These are phyloP conservation scores for Gerris lacustris DNA, from an alignment of 2,888 invertebrate species.

Conservation along the genomic window DNA sequence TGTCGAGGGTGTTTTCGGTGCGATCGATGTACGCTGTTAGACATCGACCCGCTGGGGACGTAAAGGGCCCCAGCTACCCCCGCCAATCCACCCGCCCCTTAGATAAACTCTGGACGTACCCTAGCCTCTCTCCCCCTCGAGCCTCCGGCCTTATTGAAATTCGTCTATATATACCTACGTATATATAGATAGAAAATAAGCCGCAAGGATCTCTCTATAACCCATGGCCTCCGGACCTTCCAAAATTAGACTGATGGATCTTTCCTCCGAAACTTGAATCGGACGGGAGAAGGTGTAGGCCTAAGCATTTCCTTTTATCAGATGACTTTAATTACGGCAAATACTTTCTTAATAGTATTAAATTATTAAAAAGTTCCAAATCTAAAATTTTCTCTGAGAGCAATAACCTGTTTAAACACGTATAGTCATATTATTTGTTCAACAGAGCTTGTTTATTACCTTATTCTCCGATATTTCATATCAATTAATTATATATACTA, in stretches of 20 bases:
- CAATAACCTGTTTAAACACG: too few species aligned
- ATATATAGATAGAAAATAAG: too few species aligned
- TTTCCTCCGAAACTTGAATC: not conserved
- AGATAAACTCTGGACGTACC: slow-evolving; percentile 22
- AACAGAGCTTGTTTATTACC: too few species aligned
- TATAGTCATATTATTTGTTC: too few species aligned
- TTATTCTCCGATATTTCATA: too few species aligned
- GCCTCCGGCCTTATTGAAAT: slow-evolving; percentile 1
- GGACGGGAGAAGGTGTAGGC: too few species aligned
- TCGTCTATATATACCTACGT: not conserved
- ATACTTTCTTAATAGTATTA: not conserved
- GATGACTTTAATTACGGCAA: not conserved
- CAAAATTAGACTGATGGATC: not conserved
- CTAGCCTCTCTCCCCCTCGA: not conserved
- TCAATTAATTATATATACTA: too few species aligned
- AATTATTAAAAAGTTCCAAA: too few species aligned
- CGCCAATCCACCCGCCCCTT: slow-evolving; percentile 21
- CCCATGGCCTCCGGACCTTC: not conserved
- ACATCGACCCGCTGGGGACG: slow-evolving; percentile 21
- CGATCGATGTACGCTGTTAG: not conserved
- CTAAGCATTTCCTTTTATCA: not conserved
- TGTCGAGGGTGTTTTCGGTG: not conserved
- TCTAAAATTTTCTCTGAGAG: too few species aligned
- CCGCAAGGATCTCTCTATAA: too few species aligned
- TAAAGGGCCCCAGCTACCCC: slow-evolving; percentile 17